Evolutionary conservation across 2,888 invertebrate genomes (phyloP).

Genomic region (Agonopterix subpropinquella): DNA sequence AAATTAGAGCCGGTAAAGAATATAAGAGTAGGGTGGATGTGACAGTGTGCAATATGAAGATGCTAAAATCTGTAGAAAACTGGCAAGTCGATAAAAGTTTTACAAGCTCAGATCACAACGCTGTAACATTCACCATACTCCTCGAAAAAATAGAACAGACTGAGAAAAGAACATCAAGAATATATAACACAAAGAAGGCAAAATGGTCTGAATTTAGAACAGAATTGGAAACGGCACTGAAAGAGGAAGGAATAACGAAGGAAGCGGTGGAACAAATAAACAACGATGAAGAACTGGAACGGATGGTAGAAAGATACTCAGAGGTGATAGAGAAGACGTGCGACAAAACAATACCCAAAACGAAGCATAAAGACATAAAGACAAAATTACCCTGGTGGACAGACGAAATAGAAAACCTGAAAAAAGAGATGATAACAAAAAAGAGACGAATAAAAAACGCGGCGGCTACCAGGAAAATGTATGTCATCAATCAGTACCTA

Average conservation of each 20-base stretch:
- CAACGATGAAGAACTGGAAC: background rate
- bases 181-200: no score
- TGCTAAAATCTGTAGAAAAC: conserved; percentile 6
- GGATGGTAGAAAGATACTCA: background rate
- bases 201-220: no score
- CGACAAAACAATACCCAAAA: background rate
- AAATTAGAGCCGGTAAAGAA: conserved; percentile 1
- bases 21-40: conserved; percentile 9
- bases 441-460: conserved; percentile 3
- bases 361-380: no score
- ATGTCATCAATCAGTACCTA: no score
- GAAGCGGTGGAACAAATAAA: background rate
- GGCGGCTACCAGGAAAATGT: no score
- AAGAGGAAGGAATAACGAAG: background rate
- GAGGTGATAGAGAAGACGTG: background rate
- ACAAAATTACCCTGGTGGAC: conserved; percentile 7
- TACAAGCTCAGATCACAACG: conserved; percentile 11
- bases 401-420: conserved; percentile 1
- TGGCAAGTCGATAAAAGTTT: conserved; percentile 7
- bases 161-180: background rate
- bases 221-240: no score
- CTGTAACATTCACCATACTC: conserved; percentile 3
- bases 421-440: conserved; percentile 1
- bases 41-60: conserved; percentile 3
- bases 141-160: conserved; percentile 2